Evolutionary conservation across 2,113 vertebrate species (phyloP).

Genomic region (Lycaon pictus): DNA sequence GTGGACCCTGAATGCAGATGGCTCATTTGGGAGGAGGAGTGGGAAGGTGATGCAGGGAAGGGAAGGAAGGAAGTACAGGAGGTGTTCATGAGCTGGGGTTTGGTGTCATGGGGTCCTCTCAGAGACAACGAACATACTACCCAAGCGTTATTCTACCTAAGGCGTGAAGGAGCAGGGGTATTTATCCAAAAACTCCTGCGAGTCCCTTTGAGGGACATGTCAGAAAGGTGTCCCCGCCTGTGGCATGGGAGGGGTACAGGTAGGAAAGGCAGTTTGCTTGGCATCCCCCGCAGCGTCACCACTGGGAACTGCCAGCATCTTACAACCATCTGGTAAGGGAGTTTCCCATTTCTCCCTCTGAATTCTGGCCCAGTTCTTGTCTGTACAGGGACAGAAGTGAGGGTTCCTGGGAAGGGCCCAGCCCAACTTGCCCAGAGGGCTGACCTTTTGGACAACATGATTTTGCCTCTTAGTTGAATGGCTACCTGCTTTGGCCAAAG

Average conservation of each 20-base stretch:
- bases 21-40: not conserved
- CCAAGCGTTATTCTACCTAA: not conserved
- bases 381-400: rapidly evolving
- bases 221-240: not conserved
- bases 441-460: not conserved
- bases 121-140: not conserved
- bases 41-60: not conserved
- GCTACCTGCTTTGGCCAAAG: not conserved
- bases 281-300: not conserved
- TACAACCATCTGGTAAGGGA: not conserved
- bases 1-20: not conserved
- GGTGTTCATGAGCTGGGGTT: not conserved
- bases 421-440: not conserved
- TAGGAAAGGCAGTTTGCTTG: not conserved
- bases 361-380: not conserved
- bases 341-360: not conserved
- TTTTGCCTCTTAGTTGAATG: not conserved
- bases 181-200: not conserved
- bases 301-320: not conserved
- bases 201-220: not conserved
- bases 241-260: not conserved
- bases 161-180: not conserved
- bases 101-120: not conserved
- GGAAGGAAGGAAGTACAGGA: not conserved
- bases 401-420: not conserved